Base-by-base conservation (phyloP, 2,888 invertebrate species). In the Hirtodrosophila cameraria region DNA sequence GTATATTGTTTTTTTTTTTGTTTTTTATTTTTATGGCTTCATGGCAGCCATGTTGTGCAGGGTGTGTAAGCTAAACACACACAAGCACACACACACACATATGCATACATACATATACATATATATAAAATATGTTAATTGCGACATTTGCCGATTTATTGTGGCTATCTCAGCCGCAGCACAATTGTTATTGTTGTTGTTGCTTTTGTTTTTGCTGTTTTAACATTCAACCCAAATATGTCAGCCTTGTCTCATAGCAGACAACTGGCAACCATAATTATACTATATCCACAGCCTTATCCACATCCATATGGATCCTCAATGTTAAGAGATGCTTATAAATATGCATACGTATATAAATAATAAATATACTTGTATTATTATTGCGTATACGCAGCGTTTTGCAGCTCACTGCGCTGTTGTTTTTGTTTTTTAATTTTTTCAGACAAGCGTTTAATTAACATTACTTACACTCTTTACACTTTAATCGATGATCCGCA, bases 141-240 rank as follows among this genome's bases (percentile, higher is more conserved):
- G 75, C 75, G 67, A 80, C 71, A 81, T 77, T 84, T 71, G 81
- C 73, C 57, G 81, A 84, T 79, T 84, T 84, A 60, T 49, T 82
- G 70, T 61, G 77, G 77, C 77, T 50, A 70, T 70, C 76, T 73
- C 35, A 79, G 67, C 59, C 46, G 20, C 64, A 54, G 53, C 55
- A 61, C 33, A 48, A 54, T 58, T 58, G 52, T 33, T 53, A 25
- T 8, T 16, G 30, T 33, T 46, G 45, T n/a, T 38, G 33, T 13
- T 54, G 18, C 8, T 57, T 30, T 46, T 57, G 64, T 35, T 52
- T 27, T 16, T 42, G 43, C 15, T 65, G 39, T 35, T 59, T 55
- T 55, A 58, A 48, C 63, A 63, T 62, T 77, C 81, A 79, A 77
- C 71, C 77, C 66, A 84, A 83, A 79, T 80, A 55, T 67, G 84